These are phyloP conservation scores for Hypomecis punctinalis DNA, from an alignment of 2,888 invertebrate genomes.

Conservation along the genomic window DNA sequence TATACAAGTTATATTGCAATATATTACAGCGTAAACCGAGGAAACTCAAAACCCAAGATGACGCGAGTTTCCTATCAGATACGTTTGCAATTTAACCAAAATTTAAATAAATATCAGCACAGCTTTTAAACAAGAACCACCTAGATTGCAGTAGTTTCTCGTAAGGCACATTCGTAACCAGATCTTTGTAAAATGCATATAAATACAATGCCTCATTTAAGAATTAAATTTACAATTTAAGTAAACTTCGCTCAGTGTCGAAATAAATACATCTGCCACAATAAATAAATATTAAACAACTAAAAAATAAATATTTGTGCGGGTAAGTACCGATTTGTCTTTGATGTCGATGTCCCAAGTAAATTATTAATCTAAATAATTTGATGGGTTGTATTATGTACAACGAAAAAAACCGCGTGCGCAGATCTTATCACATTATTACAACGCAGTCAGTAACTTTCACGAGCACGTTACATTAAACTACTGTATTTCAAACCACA, in stretches of 20 bases:
- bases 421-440: constrained; percentile 21
- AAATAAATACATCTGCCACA: constrained; percentile 65
- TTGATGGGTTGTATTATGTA: constrained; percentile 22
- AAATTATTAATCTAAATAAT: constrained; percentile 33
- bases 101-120: constrained; percentile 34
- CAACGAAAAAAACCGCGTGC: constrained; percentile 23
- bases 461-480: no score
- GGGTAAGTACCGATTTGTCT: constrained; percentile 74
- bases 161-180: constrained; percentile 47
- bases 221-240: constrained; percentile 62
- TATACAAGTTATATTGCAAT: not conserved
- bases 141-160: constrained; percentile 4
- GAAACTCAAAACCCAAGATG: constrained; percentile 60
- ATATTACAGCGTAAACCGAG: not conserved
- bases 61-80: constrained; percentile 66
- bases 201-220: constrained; percentile 45
- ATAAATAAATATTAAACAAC: constrained; percentile 68
- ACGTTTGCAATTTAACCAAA: constrained; percentile 45
- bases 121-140: constrained; percentile 7
- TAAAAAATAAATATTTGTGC: constrained; percentile 74
- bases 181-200: constrained; percentile 49
- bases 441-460: not conserved
- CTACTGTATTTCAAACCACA: no score
- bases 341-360: constrained; percentile 40
- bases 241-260: constrained; percentile 73